phyloP scores from a whole-genome alignment of 2,113 vertebrate genomes.

The Empidonax alnorum region DNA sequence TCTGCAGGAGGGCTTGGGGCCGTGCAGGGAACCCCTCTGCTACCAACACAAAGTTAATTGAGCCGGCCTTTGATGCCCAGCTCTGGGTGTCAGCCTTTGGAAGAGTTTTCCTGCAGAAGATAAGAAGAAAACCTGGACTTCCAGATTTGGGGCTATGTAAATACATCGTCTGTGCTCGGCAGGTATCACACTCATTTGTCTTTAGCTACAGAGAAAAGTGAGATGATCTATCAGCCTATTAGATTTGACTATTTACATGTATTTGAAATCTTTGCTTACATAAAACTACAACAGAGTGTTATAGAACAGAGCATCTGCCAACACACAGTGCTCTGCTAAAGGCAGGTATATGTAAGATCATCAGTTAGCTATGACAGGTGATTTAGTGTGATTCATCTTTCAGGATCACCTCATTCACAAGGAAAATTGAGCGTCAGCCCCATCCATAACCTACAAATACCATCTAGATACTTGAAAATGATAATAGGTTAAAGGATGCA shows the following conservation, averaged over 20 bases:
- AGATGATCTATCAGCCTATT: background rate
- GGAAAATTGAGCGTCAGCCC: slow-evolving; percentile 69
- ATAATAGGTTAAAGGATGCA: slow-evolving; percentile 68
- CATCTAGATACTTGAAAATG: slow-evolving; percentile 68
- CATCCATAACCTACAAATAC: slow-evolving; percentile 70
- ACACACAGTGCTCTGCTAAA: background rate
- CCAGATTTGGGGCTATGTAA: background rate
- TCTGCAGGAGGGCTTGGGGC: background rate
- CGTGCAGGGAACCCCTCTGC: background rate
- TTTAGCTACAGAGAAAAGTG: background rate
- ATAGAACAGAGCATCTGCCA: slow-evolving; percentile 40
- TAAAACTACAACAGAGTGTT: slow-evolving; percentile 43
- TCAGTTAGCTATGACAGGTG: slow-evolving; percentile 49
- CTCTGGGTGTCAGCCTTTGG: background rate
- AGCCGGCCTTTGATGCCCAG: background rate
- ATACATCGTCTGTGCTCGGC: background rate
- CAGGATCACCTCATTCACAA: slow-evolving; percentile 67
- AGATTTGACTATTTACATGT: background rate
- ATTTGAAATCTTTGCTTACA: slow-evolving; percentile 49
- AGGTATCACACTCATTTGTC: background rate
- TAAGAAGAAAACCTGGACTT: slow-evolving; percentile 6
- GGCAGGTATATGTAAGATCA: slow-evolving; percentile 28
- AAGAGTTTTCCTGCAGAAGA: background rate
- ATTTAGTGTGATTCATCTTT: slow-evolving; percentile 70
- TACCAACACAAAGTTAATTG: background rate